Evolutionary conservation across 2,113 vertebrate genomes (phyloP), one percentile per base, ranked within the genome.

Genomic region (Ornithorhynchus anatinus): DNA sequence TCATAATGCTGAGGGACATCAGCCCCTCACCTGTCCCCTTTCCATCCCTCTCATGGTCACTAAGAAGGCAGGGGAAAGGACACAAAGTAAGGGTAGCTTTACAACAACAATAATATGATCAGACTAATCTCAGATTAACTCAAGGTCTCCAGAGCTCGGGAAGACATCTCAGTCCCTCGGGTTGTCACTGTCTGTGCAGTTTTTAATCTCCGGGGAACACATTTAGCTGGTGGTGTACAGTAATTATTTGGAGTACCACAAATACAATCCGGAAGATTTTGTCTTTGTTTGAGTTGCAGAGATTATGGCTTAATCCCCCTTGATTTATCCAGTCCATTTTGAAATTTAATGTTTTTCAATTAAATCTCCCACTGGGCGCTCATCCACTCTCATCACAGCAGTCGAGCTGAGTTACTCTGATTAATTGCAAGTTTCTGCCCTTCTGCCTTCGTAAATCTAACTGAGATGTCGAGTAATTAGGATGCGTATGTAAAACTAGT

Each of bases 291-390:
- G 80, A 86, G 69, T 84, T 84, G 56, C n/a, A 31, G 72, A 52
- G 77, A 89, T 86, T 91, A 91, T 68, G 59, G 77, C 71, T 77
- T 90, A 91, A 89, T 91, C 70, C 69, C n/a, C 61, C 72, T 88
- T 80, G 79, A 83, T 88, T 81, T 71, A 85, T 69, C 74, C 72
- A 83, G 72, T 62, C 82, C 54, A 86, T 89, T 90, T 86, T 76
- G 61, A 89, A 90, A 86, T 77, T 80, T 81, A 81, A 86, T 84
- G 86, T 77, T 86, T 85, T 91, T 82, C 52, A 89, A 80, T 89
- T 90, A 88, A 89, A 78, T 88, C 82, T 85, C 86, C 89, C 63
- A n/a, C 72, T 77, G 90, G 76, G 85, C 88, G 59, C 36, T 68
- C 75, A 75, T 80, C 86, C 75, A 72, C 29, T 66, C 66, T 77